Percentiles rank a stretch among this genome's conserved stretches.
phyloP scores from a whole-genome alignment of 2,113 vertebrate genomes.

The Trichomycterus rosablanca region DNA sequence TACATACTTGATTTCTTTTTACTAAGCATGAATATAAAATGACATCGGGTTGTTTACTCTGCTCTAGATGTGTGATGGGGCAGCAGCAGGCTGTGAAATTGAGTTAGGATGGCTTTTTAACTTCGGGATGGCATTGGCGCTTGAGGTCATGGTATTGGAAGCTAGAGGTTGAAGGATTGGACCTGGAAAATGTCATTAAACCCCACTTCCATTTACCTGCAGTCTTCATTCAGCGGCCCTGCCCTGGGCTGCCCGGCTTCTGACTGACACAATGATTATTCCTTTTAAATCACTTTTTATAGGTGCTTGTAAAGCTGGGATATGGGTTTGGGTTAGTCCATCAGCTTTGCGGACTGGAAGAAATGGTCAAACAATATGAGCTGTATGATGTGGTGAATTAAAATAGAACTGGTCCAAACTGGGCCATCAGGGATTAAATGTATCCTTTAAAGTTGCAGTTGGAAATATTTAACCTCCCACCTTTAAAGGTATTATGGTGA shows the following conservation, averaged over 20 bases:
- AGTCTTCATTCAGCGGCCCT: conserved; percentile 25
- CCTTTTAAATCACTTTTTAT: conserved; percentile 44
- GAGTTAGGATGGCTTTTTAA: conserved; percentile 40
- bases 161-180: conserved; percentile 31
- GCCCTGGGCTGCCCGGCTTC: conserved; percentile 13
- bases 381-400: conserved; percentile 13
- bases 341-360: conserved; percentile 5
- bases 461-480: too few species aligned
- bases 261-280: conserved; percentile 47
- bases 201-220: conserved; percentile 22
- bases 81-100: conserved; percentile 47
- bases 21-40: conserved; percentile 33
- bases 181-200: conserved; percentile 40
- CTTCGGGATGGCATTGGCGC: conserved; percentile 22
- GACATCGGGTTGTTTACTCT: conserved; percentile 29
- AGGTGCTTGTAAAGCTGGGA: conserved; percentile 34
- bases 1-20: too few species aligned
- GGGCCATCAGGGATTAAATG: not conserved
- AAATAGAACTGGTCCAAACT: not conserved
- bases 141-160: conserved; percentile 23
- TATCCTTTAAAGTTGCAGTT: not conserved
- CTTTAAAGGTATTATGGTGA: too few species aligned
- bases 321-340: conserved; percentile 32
- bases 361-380: not conserved
- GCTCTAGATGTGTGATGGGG: conserved; percentile 15